Evolutionary conservation across 2,113 vertebrate species (phyloP), one percentile per base, ranked within the genome.

Genomic region (Brienomyrus longianalis): DNA sequence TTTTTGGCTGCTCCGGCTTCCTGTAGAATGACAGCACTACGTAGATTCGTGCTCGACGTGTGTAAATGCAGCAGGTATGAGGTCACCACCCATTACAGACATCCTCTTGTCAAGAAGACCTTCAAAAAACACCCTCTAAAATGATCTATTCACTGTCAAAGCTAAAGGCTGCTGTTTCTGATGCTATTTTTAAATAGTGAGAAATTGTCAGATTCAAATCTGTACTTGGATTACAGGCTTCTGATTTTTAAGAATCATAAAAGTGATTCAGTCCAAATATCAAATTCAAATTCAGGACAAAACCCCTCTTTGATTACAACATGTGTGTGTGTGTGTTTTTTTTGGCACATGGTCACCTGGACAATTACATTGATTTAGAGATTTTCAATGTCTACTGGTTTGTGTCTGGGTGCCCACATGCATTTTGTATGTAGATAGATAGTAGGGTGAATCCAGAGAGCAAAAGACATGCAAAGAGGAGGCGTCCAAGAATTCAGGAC

Each of bases 391-490:
- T 86, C 23, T 87, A 54, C 51, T 35, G 85, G 27, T 54, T 56
- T 56, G 11, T 39, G 85, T 5, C 5, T 54, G n/a, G n/a, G 8
- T 10, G 31, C 50, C 48, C 8, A 54, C 9, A 6, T 19, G 31
- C 31, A 35, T 31, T 19, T 23, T 17, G 48, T 87, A 54, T 9
- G 39, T 35, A 43, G 31, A 88, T 21, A 39, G 39, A 35, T 31
- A 77, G 10, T 35, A 77, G 66, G 23, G 56, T 80, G 31, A 23
- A 39, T 90, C 15, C 15, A 43, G 19, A 47, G 51, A 59, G 9
- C n/a, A 10, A 84, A 83, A 84, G 45, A 48, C 83, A 84, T 47
- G 74, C 90, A 88, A 48, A 48, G 66, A 83, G 11, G 48, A 90
- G 43, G 66, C 3, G 51, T 85, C 83, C 80, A 86, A 59, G 48